Evolutionary conservation across 2,888 invertebrate species (phyloP).

Genomic region (Mycalesis mineus): DNA sequence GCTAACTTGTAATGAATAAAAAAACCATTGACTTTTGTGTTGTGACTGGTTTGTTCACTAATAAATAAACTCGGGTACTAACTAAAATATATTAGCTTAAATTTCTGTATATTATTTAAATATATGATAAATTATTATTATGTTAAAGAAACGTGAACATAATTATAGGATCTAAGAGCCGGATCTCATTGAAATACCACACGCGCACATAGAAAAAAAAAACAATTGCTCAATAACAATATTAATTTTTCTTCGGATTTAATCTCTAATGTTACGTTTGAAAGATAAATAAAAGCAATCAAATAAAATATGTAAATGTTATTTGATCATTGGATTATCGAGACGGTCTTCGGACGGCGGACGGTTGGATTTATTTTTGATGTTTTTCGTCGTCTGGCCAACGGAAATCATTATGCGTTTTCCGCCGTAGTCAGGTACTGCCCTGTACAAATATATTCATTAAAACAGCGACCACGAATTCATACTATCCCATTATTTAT

Average conservation of each 20-base stretch:
- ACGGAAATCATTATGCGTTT: conserved; percentile 76
- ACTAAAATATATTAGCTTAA: no score
- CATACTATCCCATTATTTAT: conserved; percentile 44
- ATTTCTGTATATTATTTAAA: not conserved
- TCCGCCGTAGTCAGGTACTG: conserved; percentile 63
- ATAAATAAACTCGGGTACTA: no score
- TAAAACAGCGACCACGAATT: conserved; percentile 61
- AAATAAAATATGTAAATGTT: not conserved
- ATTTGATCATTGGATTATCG: conserved; percentile 28
- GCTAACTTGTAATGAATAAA: no score
- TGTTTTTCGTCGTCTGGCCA: conserved; percentile 60
- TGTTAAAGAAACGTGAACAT: conserved; percentile 8
- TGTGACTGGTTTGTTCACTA: no score
- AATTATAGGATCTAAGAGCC: conserved; percentile 12
- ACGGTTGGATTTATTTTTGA: conserved; percentile 57
- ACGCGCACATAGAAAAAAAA: conserved; percentile 1
- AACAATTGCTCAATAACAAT: not conserved
- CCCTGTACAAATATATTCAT: conserved; percentile 72
- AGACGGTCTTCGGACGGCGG: conserved; percentile 31
- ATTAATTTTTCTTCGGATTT: not conserved
- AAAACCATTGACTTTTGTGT: no score
- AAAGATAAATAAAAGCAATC: conserved; percentile 1
- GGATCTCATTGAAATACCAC: conserved; percentile 21
- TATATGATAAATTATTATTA: not conserved
- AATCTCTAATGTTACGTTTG: not conserved